phyloP scores from a whole-genome alignment of 2,797 vertebrate genomes.

The Ispidina lecontei region DNA sequence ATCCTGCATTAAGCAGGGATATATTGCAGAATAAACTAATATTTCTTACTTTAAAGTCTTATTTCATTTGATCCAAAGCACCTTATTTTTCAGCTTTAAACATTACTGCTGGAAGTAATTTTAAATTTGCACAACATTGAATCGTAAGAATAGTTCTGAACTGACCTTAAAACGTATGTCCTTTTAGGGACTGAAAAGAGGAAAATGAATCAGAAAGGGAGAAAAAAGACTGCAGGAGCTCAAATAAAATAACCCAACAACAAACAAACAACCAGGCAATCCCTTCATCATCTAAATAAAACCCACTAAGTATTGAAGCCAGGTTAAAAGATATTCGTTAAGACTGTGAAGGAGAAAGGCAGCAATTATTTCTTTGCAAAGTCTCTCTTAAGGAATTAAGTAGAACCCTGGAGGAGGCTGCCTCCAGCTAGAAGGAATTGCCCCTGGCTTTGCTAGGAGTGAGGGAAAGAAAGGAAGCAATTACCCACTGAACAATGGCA shows the following conservation, averaged over 20 bases:
- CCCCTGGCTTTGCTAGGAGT: slow-evolving; percentile 53
- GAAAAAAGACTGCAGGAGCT: slow-evolving; percentile 59
- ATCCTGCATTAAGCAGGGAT: neutral
- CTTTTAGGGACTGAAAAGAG: slow-evolving; percentile 57
- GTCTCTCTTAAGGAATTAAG: slow-evolving; percentile 69
- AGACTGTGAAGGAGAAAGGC: slow-evolving; percentile 66
- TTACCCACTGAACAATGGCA: slow-evolving; percentile 67
- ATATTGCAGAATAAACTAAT: neutral
- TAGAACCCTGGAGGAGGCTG: slow-evolving; percentile 70
- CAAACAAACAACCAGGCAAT: slow-evolving; percentile 19
- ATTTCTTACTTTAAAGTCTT: slow-evolving; percentile 2
- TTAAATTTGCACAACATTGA: slow-evolving; percentile 50
- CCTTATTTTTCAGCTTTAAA: slow-evolving; percentile 48
- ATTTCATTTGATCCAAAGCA: slow-evolving; percentile 47
- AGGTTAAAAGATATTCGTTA: slow-evolving; percentile 64
- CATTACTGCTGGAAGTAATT: slow-evolving; percentile 57
- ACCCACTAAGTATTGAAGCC: slow-evolving; percentile 55
- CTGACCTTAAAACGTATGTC: slow-evolving; percentile 59
- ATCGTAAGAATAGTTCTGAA: slow-evolving; percentile 48
- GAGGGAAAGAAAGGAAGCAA: slow-evolving; percentile 66
- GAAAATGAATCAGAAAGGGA: slow-evolving; percentile 51
- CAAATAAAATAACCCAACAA: slow-evolving; percentile 33
- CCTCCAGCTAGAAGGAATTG: slow-evolving; percentile 59
- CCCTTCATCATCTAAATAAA: slow-evolving; percentile 71
- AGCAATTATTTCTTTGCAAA: slow-evolving; percentile 77